Conservation (phyloP, 2,113 vertebrate genomes). For the Macquaria australasica region DNA sequence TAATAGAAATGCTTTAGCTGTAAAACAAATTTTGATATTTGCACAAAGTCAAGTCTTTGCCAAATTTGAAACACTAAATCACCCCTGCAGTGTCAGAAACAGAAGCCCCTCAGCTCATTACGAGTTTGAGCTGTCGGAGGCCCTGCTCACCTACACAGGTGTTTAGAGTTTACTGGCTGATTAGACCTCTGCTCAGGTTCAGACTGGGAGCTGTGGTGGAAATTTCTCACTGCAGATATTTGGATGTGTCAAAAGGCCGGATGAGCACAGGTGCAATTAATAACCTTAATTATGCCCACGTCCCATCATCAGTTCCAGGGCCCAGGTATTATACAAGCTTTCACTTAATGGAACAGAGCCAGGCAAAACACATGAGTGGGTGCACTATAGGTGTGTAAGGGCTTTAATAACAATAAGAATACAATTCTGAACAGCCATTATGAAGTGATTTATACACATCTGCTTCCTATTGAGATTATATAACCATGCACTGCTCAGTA, state of each 20-base stretch:
- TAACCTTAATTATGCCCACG: constrained; percentile 10
- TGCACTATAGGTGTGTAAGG: neutral
- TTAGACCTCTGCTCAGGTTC: neutral
- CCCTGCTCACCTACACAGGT: neutral
- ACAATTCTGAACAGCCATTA: neutral
- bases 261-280: constrained; percentile 16
- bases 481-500: neutral
- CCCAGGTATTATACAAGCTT: neutral
- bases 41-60: too few relatives aligned
- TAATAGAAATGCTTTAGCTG: too few relatives aligned
- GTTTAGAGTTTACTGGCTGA: constrained; percentile 15
- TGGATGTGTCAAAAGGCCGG: neutral
- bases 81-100: neutral
- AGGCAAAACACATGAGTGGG: neutral
- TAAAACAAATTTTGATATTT: too few relatives aligned
- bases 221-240: neutral
- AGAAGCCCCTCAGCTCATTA: neutral
- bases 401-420: neutral
- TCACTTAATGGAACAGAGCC: neutral
- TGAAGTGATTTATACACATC: too few relatives aligned
- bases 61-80: neutral
- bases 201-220: neutral
- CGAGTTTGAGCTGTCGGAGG: neutral
- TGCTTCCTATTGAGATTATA: neutral
- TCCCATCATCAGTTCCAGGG: neutral